Evolutionary conservation across 2,888 invertebrate genomes (phyloP).

Genomic region (Pemphredon lugubris): DNA sequence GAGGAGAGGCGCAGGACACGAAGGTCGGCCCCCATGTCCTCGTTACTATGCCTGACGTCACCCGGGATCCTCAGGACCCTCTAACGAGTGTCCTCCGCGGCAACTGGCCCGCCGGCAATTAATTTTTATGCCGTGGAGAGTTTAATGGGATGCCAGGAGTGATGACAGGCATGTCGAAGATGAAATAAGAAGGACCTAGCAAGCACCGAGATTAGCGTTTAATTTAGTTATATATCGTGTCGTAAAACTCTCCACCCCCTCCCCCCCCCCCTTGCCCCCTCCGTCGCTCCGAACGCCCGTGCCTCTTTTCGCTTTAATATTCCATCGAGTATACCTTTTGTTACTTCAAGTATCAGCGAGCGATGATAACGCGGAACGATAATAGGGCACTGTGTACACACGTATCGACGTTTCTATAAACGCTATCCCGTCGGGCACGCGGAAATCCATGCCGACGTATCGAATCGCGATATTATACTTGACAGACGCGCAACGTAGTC

Average conservation of each 20-base stretch:
- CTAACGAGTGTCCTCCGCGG: conserved; percentile 60
- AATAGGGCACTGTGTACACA: too few species aligned
- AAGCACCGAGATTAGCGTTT: conserved; percentile 46
- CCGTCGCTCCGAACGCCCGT: neutral
- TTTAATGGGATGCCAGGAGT: conserved; percentile 52
- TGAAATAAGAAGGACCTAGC: conserved; percentile 49
- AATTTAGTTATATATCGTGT: conserved; percentile 45
- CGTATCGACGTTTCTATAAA: too few species aligned
- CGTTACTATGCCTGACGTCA: conserved; percentile 61
- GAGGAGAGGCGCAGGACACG: conserved; percentile 53
- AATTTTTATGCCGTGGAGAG: conserved; percentile 56
- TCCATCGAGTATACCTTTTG: neutral
- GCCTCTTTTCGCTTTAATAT: neutral
- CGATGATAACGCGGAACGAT: neutral
- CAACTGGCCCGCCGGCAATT: conserved; percentile 50
- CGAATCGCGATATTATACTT: neutral
- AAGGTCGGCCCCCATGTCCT: conserved; percentile 57
- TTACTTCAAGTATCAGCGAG: conserved; percentile 2
- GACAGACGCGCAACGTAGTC: neutral
- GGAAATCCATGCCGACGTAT: neutral
- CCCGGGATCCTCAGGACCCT: conserved; percentile 37
- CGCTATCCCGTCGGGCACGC: too few species aligned
- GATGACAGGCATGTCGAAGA: conserved; percentile 58
- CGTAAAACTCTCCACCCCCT: conserved; percentile 23
- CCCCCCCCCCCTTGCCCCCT: neutral